Evolutionary conservation across 2,797 vertebrate genomes (phyloP), one percentile per base, ranked within the genome.

Genomic region (Phrynocephalus vlangalii): DNA sequence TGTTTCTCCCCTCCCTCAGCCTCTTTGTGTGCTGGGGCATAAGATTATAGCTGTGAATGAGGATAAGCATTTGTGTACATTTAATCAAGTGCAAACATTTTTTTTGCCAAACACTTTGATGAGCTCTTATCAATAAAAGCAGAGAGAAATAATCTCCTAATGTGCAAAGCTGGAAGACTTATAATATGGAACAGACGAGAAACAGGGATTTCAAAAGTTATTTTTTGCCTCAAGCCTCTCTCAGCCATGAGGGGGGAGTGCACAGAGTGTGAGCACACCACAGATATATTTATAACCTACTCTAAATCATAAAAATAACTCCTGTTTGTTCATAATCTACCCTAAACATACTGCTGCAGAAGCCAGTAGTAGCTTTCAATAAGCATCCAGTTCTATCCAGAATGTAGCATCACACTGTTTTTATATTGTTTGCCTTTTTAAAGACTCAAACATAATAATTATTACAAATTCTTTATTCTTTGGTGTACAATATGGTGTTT

Each of bases 271-370:
- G 89, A 91, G 90, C 60, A 72, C 88, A 91, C 52, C 48, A 30
- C 87, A 60, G 38, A 60, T 92, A 86, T 94, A 93, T 92, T 92
- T 91, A 87, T 88, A 94, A 90, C 30, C 3, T 75, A 5, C 87
- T 89, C 92, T 90, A 92, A 92, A 92, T 86, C 26, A 63, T 10
- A 90, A 81, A 94, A 93, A 91, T 87, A 93, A 79, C 5, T 84
- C 0, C 22, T 33, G 3, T 30, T 76, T 92, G 91, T 91, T 91
- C 30, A 83, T 87, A 88, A 92, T 5, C 0, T 79, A 38, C 52
- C 15, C 84, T 67, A 88, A 89, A 92, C 90, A 85, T 87, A 84
- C 50, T 84, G 1, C 22, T 79, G 15, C 20, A 79, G 86, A 91
- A 94, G 90, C 70, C 16, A 44, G 18, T 20, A 44, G 18, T 20